Conservation (phyloP, 2,888 invertebrate genomes). For the Andrena camellia region DNA sequence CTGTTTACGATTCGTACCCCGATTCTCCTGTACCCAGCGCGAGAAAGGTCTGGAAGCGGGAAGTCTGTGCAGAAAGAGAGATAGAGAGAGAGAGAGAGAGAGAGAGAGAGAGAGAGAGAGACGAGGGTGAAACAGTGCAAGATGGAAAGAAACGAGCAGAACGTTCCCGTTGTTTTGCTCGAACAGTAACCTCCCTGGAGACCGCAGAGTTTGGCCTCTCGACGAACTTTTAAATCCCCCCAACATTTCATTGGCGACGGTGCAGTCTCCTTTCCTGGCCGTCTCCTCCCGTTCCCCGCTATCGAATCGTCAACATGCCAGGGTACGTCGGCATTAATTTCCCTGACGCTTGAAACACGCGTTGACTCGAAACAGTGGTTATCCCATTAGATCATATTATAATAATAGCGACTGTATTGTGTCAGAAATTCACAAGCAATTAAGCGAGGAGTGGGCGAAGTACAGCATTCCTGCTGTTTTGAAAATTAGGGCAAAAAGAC, state of each 20-base stretch:
- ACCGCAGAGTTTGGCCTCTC: conserved; percentile 50
- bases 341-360: conserved; percentile 33
- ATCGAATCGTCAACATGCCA: conserved; percentile 44
- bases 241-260: conserved; percentile 53
- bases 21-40: conserved; percentile 30
- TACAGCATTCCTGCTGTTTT: background rate
- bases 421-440: background rate
- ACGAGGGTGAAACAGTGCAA: background rate
- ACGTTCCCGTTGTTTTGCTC: conserved; percentile 65
- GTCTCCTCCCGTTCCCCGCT: conserved; percentile 26
- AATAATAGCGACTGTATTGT: conserved; percentile 12
- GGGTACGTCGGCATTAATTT: conserved; percentile 43
- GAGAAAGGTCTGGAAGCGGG: background rate
- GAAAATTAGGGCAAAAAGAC: too few species aligned
- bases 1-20: conserved; percentile 68
- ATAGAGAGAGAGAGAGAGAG: conserved; percentile 1
- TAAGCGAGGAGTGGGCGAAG: too few species aligned
- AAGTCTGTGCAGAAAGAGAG: background rate
- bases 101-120: background rate
- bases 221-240: conserved; percentile 67
- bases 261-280: conserved; percentile 45
- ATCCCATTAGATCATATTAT: background rate
- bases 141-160: conserved; percentile 17
- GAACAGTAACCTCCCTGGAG: conserved; percentile 34
- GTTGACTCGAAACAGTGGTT: background rate